Base-by-base conservation (phyloP, 2,888 invertebrate genomes). In the Drosophila pseudotalamancana region DNA sequence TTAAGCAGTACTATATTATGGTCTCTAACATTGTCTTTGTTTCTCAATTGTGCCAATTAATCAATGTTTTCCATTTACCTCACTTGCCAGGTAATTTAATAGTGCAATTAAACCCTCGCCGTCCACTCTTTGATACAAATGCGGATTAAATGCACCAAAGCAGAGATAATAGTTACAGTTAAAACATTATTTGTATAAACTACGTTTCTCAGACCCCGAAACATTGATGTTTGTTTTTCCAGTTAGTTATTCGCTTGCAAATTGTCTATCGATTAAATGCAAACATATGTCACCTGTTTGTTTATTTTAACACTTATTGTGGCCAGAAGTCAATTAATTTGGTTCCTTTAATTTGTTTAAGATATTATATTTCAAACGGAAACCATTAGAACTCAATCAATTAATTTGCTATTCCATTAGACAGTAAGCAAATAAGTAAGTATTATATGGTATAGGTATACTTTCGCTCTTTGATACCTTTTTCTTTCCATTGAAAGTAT, bases 101-200 rank as follows among this genome's bases (percentile, higher is more conserved):
- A 51, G 51, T 72, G 77, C 74, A 77, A 83, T 83, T 65, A 78
- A 78, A 70, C 56, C 57, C 51, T 43, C 46, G 37, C 37, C 53
- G 18, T 45, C 35, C 56, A 4, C 8, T 31, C 31, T 12, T n/a
- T 9, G 18, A 9, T 42, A 46, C 25, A 67, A 82, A 67, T 71
- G 49, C 62, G 71, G 83, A 67, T 77, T 77, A 77, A 77, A 51
- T 53, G 59, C 50, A 71, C 21, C 16, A 48, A 35, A 25, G 39
- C 37, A 54, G 32, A 43, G 32, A 18, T 23, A 63, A 29, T 8
- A 35, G 23, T 32, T 27, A n/a, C 29, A 48, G 60, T 50, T 37
- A 48, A 46, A 40, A 35, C 34, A 42, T 21, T 57, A 56, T 32
- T 34, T 27, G 19, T 27, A 11, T 32, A 19, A 31, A 5, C 3